Base-by-base conservation (phyloP, 2,113 vertebrate genomes). In the Indri indri region DNA sequence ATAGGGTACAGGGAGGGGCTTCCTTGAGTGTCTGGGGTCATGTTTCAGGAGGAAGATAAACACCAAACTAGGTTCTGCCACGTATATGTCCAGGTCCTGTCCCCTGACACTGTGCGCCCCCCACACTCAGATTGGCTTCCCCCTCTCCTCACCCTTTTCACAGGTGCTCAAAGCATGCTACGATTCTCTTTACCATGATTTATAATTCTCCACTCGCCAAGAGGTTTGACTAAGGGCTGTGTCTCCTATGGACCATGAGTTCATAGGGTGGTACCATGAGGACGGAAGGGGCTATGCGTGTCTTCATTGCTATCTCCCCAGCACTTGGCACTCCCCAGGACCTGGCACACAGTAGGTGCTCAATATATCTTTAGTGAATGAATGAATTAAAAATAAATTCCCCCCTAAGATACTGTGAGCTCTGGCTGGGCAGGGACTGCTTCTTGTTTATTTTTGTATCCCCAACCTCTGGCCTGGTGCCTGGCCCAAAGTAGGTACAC, bases 341-440 rank as follows among this genome's bases (percentile, higher is more conserved):
- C 37, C 65, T 73, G 32, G 65, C 70, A 85, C 25, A 80, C 3
- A 77, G 50, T 68, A 71, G 80, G 32, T 71, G 14, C 22, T 90
- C 59, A 83, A 57, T 84, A 65, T 17, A 54, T 32, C 85, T 91
- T 59, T 95, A 27, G 16, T 70, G 14, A 94, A 52, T 88, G 37
- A 91, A 84, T 76, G 42, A 88, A 79, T 81, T 88, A 66, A 91
- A 71, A 92, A 82, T 77, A 89, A 81, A 52, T 82, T 74, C 42
- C 90, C 77, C 37, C n/a, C 70, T 25, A 45, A 95, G 90, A 95
- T 12, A 79, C 27, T 22, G 32, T 7, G 23, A 82, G 32, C 37
- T 91, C 23, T 93, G 59, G 30, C 16, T 85, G 54, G 66, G 54
- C 32, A 86, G 50, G 59, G 32, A 77, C 1, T 45, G 30, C 34